These are phyloP conservation scores for Actias luna DNA, from an alignment of 2,888 invertebrate genomes.

Conservation along the genomic window DNA sequence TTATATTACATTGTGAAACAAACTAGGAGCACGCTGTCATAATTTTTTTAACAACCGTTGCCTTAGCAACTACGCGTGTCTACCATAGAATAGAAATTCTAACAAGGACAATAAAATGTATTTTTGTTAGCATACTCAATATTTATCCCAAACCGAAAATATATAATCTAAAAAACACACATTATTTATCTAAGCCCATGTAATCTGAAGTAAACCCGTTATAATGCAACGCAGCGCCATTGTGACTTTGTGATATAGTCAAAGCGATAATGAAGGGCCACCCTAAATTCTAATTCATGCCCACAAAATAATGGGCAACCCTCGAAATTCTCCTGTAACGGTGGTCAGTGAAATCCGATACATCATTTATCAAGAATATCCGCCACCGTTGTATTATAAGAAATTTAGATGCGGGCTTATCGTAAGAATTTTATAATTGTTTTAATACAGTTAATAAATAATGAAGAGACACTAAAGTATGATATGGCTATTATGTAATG, in stretches of 20 bases:
- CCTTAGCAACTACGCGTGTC: too few relatives aligned
- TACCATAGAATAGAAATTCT: too few relatives aligned
- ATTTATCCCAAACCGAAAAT: neutral
- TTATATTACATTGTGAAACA: too few relatives aligned
- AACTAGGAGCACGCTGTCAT: too few relatives aligned
- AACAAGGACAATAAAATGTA: too few relatives aligned
- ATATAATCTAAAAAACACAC: constrained; percentile 8
- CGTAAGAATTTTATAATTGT: neutral
- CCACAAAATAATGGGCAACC: constrained; percentile 44
- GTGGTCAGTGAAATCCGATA: constrained; percentile 69
- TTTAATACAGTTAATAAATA: neutral
- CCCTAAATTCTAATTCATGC: constrained; percentile 53
- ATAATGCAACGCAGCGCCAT: constrained; percentile 37
- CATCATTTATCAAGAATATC: constrained; percentile 14
- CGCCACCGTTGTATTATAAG: constrained; percentile 5
- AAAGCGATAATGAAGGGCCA: constrained; percentile 33
- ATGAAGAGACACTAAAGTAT: neutral
- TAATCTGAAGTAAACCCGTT: constrained; percentile 53
- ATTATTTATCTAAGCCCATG: constrained; percentile 42
- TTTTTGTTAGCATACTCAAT: neutral
- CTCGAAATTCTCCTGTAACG: constrained; percentile 46
- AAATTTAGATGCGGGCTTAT: neutral
- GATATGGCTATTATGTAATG: too few relatives aligned
- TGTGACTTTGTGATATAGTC: constrained; percentile 21
- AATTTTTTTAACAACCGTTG: too few relatives aligned